Percentiles rank a stretch among this genome's conserved stretches.
Evolutionary conservation across 2,113 vertebrate genomes (phyloP).

Genomic region (Sinocyclocheilus maitianheensis): DNA sequence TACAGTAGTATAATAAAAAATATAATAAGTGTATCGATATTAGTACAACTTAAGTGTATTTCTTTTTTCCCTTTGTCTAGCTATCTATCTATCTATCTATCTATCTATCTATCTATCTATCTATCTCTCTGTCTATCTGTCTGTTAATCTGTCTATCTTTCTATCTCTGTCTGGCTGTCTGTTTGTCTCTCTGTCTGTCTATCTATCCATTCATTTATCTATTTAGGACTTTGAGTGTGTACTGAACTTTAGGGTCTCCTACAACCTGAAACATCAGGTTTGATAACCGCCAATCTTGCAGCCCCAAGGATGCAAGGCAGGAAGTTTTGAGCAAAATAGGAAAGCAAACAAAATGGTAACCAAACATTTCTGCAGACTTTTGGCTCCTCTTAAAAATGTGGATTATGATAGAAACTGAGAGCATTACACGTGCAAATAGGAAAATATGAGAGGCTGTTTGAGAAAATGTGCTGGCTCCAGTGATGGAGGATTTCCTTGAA

Average conservation of each 20-base stretch:
- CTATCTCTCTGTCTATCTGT: no score
- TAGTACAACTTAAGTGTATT: no score
- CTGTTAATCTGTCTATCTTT: not conserved
- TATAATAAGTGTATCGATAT: no score
- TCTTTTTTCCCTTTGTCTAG: no score
- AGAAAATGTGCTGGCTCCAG: constrained; percentile 14
- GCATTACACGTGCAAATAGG: not conserved
- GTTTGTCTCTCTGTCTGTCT: not conserved
- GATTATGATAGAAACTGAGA: constrained; percentile 8
- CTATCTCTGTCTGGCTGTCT: not conserved
- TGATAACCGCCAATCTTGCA: constrained; percentile 66
- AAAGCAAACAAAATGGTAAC: constrained; percentile 69
- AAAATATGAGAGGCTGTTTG: not conserved
- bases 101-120: no score
- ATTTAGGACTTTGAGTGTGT: not conserved
- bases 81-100: no score
- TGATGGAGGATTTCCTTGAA: not conserved
- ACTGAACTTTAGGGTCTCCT: constrained; percentile 22
- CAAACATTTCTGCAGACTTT: constrained; percentile 55
- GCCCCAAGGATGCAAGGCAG: constrained; percentile 66
- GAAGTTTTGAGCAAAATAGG: constrained; percentile 59
- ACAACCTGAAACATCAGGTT: constrained; percentile 71
- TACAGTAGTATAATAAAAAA: no score
- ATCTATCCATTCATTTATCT: not conserved
- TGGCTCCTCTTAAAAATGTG: constrained; percentile 47